Evolutionary conservation across 2,888 invertebrate genomes (phyloP).

Genomic region (Tethea ocularis): DNA sequence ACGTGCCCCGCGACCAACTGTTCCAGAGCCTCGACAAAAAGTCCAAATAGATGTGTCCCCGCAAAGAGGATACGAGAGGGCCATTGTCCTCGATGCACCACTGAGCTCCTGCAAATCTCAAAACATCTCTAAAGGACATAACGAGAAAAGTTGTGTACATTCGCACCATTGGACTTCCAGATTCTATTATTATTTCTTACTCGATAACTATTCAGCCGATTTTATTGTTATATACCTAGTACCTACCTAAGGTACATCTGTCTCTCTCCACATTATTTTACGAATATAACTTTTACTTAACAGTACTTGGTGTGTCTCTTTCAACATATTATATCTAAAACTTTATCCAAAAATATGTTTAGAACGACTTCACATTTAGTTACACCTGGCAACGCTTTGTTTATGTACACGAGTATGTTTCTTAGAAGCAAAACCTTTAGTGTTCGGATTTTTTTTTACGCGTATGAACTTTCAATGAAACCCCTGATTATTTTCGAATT

Average conservation of each 20-base stretch:
- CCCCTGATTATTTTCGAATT: not conserved
- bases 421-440: not conserved
- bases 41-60: constrained; percentile 64
- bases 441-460: not conserved
- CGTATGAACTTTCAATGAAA: not conserved
- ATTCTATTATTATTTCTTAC: constrained; percentile 59
- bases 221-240: constrained; percentile 51
- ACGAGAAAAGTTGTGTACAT: constrained; percentile 71
- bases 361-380: not conserved
- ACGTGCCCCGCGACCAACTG: constrained; percentile 70
- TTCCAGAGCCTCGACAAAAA: constrained; percentile 64
- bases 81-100: constrained; percentile 70
- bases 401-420: not conserved
- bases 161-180: constrained; percentile 36
- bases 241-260: no score
- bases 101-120: constrained; percentile 66
- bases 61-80: constrained; percentile 61
- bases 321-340: no score
- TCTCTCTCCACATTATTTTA: constrained; percentile 29
- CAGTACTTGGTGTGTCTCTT: not conserved
- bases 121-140: constrained; percentile 68
- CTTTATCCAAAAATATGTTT: not conserved
- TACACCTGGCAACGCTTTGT: not conserved
- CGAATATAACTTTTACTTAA: constrained; percentile 18
- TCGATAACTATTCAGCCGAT: constrained; percentile 49